Evolutionary conservation across 2,113 vertebrate species (phyloP), one percentile per base, ranked within the genome.

Genomic region (Myrmophylax atrothorax): DNA sequence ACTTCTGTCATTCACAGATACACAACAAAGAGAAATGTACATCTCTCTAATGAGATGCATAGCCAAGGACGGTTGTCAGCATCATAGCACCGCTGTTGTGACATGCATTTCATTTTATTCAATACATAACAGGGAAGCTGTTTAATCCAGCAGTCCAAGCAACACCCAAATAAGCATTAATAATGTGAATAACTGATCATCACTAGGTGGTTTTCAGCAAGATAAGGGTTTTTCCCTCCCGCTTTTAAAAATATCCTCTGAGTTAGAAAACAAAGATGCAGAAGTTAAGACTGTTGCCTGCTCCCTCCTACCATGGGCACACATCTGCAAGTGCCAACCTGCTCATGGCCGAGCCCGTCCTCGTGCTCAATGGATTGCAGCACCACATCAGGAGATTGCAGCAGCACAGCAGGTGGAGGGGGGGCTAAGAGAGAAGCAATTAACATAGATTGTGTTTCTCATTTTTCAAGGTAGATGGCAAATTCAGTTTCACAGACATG

Each of bases 81-180:
- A 96, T 97, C 96, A 70, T 62, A 97, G 96, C 96, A 78, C 95
- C 83, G 95, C 97, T 98, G 98, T 98, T 98, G 98, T 98, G 98
- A 98, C 98, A 98, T 96, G 95, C 94, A 97, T 97, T 97, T 98
- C 97, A 97, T 97, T 97, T 98, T 89, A 75, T 89, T 98, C 97
- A 98, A 97, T 98, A 97, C 95, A 95, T 95, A 98, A 97, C 88
- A 10, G 98, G 87, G 87, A 96, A 96, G 97, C 95, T 98, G 96
- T 97, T 98, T 97, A 98, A 98, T 97, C 97, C 96, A 96, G 96
- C 95, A 97, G 97, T 97, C 97, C 97, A 97, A 97, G 97, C 87
- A 96, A 96, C 79, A 46, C 97, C 98, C 97, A 98, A 98, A 98
- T 84, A 98, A 96, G 97, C 94, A 8, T 96, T 98, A 97, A 97